Evolutionary conservation across 2,797 vertebrate species (phyloP), one percentile per base, ranked within the genome.

Genomic region (Spondyliosoma cantharus): DNA sequence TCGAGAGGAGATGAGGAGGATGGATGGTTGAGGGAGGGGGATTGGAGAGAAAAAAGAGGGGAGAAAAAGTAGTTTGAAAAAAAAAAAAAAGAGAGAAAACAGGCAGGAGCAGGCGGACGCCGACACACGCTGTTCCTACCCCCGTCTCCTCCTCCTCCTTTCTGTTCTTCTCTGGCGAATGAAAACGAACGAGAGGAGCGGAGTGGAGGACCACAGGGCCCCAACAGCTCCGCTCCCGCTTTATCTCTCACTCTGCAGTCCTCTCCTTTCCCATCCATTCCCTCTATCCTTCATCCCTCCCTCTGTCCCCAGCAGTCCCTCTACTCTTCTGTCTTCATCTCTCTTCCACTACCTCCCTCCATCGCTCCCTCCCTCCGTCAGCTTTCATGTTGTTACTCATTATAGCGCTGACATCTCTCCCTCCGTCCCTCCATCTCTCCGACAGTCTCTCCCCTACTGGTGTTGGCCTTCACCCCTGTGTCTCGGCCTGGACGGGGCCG

Each of bases 381-480:
- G 86, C 93, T 95, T 95, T 95, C 92, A 94, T 93, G 92, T 93
- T 84, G 91, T 80, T 86, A 93, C 92, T 95, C 95, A 94, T 96
- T 95, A 94, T 88, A 88, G 89, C 85, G 56, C 86, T 76, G 89
- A 91, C 91, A 87, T 91, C 80, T 90, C 89, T 91, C 86, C 84
- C 72, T 91, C 90, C 66, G 61, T 89, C 91, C 91, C 87, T 83
- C 88, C 70, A 8, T 76, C 82, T 63, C 87, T 83, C 88, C 81
- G 37, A 79, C 89, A 76, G 79, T 82, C 82, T 81, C 84, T 87
- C 87, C 90, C 90, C 89, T 86, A 86, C 91, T 80, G 90, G 86
- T 58, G 84, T 89, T 93, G 92, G 92, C 93, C 93, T 94, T 93
- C 91, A 94, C 92, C 93, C 90, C 77, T 11, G 87, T 87, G 90